Conservation (phyloP, 2,113 vertebrate species). For the Proterorhinus semilunaris region DNA sequence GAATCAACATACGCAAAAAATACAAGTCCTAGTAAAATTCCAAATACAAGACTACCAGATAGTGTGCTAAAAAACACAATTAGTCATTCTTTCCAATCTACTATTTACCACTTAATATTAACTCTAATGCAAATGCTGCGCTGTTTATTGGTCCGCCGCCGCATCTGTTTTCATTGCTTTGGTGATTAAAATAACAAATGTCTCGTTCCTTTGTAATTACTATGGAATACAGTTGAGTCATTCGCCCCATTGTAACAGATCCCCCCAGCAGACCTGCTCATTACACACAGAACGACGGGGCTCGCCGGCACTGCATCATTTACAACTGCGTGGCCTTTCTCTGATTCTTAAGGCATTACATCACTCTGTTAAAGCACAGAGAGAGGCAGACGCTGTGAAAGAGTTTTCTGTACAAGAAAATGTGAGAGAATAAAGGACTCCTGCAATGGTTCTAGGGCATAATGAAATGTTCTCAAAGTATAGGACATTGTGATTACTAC, state of each 20-base stretch:
- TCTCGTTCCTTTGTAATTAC: slow-evolving; percentile 45
- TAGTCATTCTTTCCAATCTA: not conserved
- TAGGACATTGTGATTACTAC: not conserved
- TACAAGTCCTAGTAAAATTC: not conserved
- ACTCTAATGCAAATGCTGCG: slow-evolving; percentile 8
- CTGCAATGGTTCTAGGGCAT: too few species aligned
- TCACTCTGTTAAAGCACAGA: slow-evolving; percentile 41
- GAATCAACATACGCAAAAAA: not conserved
- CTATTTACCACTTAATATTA: not conserved
- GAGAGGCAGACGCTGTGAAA: slow-evolving; percentile 14
- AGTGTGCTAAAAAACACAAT: not conserved
- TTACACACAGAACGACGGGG: slow-evolving; percentile 58
- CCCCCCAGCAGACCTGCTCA: slow-evolving; percentile 41
- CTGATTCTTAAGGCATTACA: slow-evolving; percentile 59
- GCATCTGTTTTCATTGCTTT: slow-evolving; percentile 44
- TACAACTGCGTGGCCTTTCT: slow-evolving; percentile 73
- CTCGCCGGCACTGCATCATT: slow-evolving; percentile 68
- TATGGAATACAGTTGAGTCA: slow-evolving; percentile 37
- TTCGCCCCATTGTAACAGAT: slow-evolving; percentile 39
- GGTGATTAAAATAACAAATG: slow-evolving; percentile 32
- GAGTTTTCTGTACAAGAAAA: slow-evolving; percentile 53
- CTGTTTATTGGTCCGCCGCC: slow-evolving; percentile 23
- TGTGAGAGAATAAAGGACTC: slow-evolving; percentile 31
- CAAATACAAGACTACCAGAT: not conserved
- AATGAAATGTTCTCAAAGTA: too few species aligned